These are phyloP conservation scores for Anhinga rufa DNA, from an alignment of 2,113 vertebrate species.

Conservation along the genomic window DNA sequence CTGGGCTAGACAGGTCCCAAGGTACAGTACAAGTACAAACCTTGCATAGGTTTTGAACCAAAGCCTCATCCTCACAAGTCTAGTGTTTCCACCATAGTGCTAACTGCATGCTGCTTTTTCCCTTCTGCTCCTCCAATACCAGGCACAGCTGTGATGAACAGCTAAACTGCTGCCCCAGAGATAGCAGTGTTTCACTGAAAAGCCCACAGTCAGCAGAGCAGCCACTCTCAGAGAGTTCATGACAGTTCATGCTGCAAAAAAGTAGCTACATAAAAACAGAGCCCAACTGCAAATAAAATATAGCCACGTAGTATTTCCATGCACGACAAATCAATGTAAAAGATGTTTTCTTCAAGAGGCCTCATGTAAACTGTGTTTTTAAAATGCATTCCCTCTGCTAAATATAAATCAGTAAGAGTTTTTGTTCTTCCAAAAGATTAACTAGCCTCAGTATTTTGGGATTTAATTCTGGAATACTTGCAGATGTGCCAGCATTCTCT, in stretches of 20 bases:
- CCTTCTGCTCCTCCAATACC: not conserved
- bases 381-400: slow-evolving; percentile 60
- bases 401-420: slow-evolving; percentile 70
- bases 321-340: slow-evolving; percentile 60
- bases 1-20: not conserved
- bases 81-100: accelerated
- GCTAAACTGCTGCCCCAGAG: not conserved
- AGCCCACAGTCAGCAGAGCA: not conserved
- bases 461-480: slow-evolving; percentile 70
- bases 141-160: not conserved
- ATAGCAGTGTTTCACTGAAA: not conserved
- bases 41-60: not conserved
- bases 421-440: slow-evolving; percentile 70
- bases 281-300: slow-evolving; percentile 45
- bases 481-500: slow-evolving; percentile 63
- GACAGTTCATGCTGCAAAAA: not conserved
- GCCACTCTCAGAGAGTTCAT: not conserved
- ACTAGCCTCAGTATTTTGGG: slow-evolving; percentile 63
- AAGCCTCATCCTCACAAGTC: not conserved
- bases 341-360: slow-evolving; percentile 64
- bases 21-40: not conserved
- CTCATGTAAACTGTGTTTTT: slow-evolving; percentile 56
- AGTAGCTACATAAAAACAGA: slow-evolving; percentile 31
- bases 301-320: slow-evolving; percentile 15
- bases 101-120: not conserved